These are phyloP conservation scores for Macrophya annulata DNA, from an alignment of 2,888 invertebrate species.

Conservation along the genomic window DNA sequence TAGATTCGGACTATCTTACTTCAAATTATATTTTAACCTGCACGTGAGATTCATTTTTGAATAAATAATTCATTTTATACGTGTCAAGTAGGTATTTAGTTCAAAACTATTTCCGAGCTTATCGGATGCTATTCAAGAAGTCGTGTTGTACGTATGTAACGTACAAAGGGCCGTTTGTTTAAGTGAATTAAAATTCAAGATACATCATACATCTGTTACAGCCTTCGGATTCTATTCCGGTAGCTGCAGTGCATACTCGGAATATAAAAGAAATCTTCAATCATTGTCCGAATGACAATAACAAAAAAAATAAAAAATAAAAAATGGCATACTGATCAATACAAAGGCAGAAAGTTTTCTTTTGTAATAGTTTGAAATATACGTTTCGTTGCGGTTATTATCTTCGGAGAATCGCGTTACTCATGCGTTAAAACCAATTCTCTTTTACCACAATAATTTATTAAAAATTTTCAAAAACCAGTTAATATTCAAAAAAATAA, in stretches of 20 bases:
- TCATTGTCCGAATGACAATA: slow-evolving; percentile 36
- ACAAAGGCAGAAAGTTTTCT: not conserved
- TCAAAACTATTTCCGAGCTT: not conserved
- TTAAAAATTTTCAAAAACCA: not conserved
- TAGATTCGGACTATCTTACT: too few species aligned
- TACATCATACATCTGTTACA: slow-evolving; percentile 63
- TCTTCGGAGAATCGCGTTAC: slow-evolving; percentile 10
- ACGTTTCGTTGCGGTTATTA: not conserved
- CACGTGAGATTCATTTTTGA: not conserved
- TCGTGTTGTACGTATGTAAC: not conserved
- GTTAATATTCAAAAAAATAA: not conserved
- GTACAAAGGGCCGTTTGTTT: slow-evolving; percentile 32
- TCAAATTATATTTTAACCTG: not conserved
- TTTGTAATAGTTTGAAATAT: not conserved
- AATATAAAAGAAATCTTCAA: slow-evolving; percentile 65
- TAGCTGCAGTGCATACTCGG: slow-evolving; percentile 64
- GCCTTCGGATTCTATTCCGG: slow-evolving; percentile 66
- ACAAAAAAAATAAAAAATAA: too few species aligned
- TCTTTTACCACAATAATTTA: not conserved
- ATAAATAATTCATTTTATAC: not conserved
- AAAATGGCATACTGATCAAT: not conserved
- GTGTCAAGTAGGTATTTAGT: not conserved
- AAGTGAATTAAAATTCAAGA: slow-evolving; percentile 69
- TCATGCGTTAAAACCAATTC: not conserved
- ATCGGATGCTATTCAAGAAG: not conserved